Evolutionary conservation across 2,888 invertebrate species (phyloP).

Genomic region (Pardosa pseudoannulata): DNA sequence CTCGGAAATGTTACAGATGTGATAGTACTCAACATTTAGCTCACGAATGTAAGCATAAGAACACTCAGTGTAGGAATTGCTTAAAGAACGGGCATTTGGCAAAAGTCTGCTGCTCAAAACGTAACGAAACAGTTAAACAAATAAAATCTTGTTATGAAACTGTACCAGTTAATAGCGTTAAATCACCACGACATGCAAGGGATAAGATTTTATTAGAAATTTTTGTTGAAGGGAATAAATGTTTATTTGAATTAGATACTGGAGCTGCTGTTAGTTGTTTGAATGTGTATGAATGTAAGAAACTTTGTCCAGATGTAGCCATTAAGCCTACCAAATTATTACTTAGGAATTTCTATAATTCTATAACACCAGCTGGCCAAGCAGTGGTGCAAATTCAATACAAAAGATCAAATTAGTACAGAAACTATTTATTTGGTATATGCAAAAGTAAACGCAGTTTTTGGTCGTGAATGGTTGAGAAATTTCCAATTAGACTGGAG

Average conservation of each 20-base stretch:
- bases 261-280: slow-evolving; percentile 50
- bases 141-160: slow-evolving; percentile 47
- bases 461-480: slow-evolving; percentile 45
- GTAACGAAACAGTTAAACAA: slow-evolving; percentile 44
- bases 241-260: slow-evolving; percentile 45
- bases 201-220: slow-evolving; percentile 52
- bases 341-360: slow-evolving; percentile 53
- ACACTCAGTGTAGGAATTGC: slow-evolving; percentile 45
- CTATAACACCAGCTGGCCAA: slow-evolving; percentile 46
- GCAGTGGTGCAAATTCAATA: slow-evolving; percentile 51
- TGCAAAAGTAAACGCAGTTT: slow-evolving; percentile 45
- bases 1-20: slow-evolving; percentile 56
- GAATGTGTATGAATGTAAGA: slow-evolving; percentile 50
- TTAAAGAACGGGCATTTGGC: slow-evolving; percentile 47
- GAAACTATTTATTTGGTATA: slow-evolving; percentile 43
- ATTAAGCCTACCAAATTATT: slow-evolving; percentile 56
- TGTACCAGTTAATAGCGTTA: slow-evolving; percentile 55
- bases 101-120: slow-evolving; percentile 45
- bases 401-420: slow-evolving; percentile 47
- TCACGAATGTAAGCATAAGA: slow-evolving; percentile 54
- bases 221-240: slow-evolving; percentile 56
- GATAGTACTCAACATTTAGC: slow-evolving; percentile 55
- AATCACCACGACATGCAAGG: slow-evolving; percentile 52
- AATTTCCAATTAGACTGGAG: slow-evolving; percentile 37
- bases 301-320: slow-evolving; percentile 51